Evolutionary conservation across 2,888 invertebrate species (phyloP).

Genomic region (Melieria crassipennis): DNA sequence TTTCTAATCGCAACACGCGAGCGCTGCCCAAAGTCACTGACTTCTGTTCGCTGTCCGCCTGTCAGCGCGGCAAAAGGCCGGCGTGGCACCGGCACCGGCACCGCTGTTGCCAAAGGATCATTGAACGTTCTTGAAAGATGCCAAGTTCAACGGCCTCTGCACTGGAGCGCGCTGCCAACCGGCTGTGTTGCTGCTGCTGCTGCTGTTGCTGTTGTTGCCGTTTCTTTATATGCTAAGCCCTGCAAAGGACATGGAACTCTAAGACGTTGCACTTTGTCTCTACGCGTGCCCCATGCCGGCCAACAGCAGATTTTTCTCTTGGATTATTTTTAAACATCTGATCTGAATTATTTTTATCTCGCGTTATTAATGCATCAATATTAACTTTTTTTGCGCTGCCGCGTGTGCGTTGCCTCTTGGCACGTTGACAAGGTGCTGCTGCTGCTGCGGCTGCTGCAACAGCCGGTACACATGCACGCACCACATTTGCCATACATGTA

Average conservation of each 20-base stretch:
- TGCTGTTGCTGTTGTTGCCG: constrained; percentile 11
- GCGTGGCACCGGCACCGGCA: not conserved
- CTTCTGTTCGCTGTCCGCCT: not conserved
- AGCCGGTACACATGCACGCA: no score
- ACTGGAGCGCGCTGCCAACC: not conserved
- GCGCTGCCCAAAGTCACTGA: constrained; percentile 15
- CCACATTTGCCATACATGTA: not conserved
- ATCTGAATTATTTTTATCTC: constrained; percentile 26
- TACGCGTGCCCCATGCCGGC: not conserved
- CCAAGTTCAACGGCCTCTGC: constrained; percentile 42
- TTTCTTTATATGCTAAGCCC: not conserved
- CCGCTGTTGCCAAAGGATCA: constrained; percentile 19
- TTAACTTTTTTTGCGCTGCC: not conserved
- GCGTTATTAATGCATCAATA: constrained; percentile 16
- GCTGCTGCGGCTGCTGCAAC: not conserved
- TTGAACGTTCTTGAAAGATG: constrained; percentile 50
- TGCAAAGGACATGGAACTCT: constrained; percentile 28
- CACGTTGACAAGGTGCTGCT: constrained; percentile 7
- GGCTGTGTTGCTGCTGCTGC: constrained; percentile 1
- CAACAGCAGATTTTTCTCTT: constrained; percentile 19
- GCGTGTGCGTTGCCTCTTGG: constrained; percentile 1
- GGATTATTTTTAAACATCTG: constrained; percentile 15
- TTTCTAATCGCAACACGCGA: constrained; percentile 10
- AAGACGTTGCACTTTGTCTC: constrained; percentile 14
- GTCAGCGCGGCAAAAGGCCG: no score